Percentiles rank a stretch among this genome's conserved stretches.
phyloP scores from a whole-genome alignment of 2,888 invertebrate species.

The Lithophane semibrunnea region DNA sequence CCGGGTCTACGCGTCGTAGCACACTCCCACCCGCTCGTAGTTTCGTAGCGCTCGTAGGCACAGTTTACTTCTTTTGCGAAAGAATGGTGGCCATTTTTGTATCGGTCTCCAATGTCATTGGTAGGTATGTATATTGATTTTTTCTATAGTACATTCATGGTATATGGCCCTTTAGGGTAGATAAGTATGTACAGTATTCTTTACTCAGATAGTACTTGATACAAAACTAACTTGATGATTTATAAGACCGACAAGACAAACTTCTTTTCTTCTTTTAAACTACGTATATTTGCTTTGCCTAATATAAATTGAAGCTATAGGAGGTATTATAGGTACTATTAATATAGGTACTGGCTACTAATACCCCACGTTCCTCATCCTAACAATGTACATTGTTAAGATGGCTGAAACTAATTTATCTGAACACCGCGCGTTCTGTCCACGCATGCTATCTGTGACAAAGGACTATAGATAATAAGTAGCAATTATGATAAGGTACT shows the following conservation, averaged over 20 bases:
- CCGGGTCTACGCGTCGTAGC: slow-evolving; percentile 31
- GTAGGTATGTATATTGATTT: neutral
- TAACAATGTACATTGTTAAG: neutral
- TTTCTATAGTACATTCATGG: neutral
- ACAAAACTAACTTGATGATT: neutral
- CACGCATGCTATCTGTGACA: neutral
- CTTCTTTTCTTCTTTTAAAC: neutral
- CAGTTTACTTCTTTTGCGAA: neutral
- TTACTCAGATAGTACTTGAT: neutral
- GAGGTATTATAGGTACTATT: no score
- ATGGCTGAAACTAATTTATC: neutral
- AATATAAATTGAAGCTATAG: neutral
- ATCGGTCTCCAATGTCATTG: neutral
- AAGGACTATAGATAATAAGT: neutral
- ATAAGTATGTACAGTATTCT: neutral
- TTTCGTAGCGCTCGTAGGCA: slow-evolving; percentile 15
- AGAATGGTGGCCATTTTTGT: neutral
- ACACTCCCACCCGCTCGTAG: neutral
- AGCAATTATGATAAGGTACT: neutral
- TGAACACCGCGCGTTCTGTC: neutral
- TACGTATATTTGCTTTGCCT: neutral
- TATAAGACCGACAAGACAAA: neutral
- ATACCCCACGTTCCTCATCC: neutral
- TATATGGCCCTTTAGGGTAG: neutral
- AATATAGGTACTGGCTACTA: neutral